A percentile compares a stretch with the other conserved stretches of the same genome.
Evolutionary conservation across 2,113 vertebrate species (phyloP).

Genomic region (Calyptomena viridis): DNA sequence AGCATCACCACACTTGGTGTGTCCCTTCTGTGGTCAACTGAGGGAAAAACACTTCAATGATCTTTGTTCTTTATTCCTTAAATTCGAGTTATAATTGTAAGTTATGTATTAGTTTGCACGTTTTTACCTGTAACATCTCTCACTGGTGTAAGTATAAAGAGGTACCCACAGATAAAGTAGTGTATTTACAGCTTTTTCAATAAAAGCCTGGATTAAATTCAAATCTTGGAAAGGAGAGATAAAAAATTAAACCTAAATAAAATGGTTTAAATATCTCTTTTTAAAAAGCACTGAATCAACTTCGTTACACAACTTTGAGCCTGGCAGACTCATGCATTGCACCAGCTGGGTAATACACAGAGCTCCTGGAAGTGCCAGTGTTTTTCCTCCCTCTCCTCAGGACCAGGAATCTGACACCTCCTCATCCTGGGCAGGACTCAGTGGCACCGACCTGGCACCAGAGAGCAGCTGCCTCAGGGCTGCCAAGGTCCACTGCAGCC

Average conservation of each 20-base stretch:
- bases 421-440: neutral
- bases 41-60: neutral
- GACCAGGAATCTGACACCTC: neutral
- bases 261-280: neutral
- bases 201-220: neutral
- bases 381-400: neutral
- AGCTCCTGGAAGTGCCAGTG: neutral
- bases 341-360: neutral
- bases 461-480: neutral
- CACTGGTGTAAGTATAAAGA: neutral
- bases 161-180: neutral
- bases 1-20: neutral
- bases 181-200: neutral
- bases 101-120: neutral
- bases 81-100: neutral
- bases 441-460: fast-evolving
- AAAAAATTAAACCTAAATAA: neutral
- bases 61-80: too few species aligned
- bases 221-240: neutral
- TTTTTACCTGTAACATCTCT: neutral
- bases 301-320: neutral
- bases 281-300: neutral
- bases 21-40: neutral
- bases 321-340: neutral
- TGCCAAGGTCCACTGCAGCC: neutral